A percentile compares a stretch with the other conserved stretches of the same genome.
Evolutionary conservation across 2,797 vertebrate genomes (phyloP).

Genomic region (Hylomyscus alleni): DNA sequence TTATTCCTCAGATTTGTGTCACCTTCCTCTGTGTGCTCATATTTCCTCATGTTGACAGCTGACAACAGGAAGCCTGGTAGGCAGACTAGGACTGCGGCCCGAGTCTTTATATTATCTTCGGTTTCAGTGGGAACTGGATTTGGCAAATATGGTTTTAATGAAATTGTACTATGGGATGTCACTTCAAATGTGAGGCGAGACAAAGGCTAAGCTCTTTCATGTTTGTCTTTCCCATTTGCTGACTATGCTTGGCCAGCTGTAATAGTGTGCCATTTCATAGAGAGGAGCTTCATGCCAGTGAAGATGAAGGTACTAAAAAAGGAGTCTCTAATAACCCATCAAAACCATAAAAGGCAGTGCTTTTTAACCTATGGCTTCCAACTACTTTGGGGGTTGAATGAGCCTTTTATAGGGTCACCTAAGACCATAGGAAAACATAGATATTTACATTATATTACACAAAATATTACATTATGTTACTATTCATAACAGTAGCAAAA

Average conservation of each 20-base stretch:
- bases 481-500: background rate
- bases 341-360: background rate
- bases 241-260: background rate
- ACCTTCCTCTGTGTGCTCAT: no score
- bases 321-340: background rate
- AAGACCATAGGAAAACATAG: background rate
- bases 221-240: background rate
- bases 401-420: background rate
- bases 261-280: background rate
- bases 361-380: background rate
- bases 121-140: background rate
- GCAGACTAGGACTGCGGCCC: no score
- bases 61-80: no score
- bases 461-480: background rate
- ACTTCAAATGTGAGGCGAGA: background rate
- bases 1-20: no score
- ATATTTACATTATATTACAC: background rate
- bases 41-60: no score
- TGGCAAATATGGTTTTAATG: constrained; percentile 22
- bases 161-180: background rate
- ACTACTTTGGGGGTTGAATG: background rate
- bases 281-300: background rate
- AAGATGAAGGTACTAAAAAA: background rate
- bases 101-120: background rate
- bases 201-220: background rate